Evolutionary conservation across 2,888 invertebrate genomes (phyloP).

Genomic region (Hanleya hanleyi): DNA sequence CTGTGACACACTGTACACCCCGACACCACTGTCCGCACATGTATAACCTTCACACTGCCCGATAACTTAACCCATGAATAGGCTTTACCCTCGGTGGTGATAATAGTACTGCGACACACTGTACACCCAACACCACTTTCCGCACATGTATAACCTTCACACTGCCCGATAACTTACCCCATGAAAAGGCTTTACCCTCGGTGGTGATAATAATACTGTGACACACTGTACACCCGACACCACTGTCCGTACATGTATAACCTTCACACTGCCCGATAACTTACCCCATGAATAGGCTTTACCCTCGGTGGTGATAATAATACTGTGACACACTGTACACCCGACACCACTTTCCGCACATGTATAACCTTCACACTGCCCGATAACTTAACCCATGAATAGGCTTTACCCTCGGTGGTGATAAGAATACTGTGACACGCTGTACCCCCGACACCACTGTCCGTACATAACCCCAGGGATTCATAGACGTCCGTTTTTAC

Average conservation of each 20-base stretch:
- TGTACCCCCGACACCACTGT: conserved; percentile 86
- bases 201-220: conserved; percentile 90
- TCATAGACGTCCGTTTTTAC: too few species aligned
- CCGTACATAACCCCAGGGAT: too few species aligned
- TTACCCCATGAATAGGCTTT: conserved; percentile 88
- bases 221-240: conserved; percentile 87
- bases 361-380: conserved; percentile 66
- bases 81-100: conserved; percentile 89
- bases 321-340: conserved; percentile 88
- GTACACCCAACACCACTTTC: conserved; percentile 84
- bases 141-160: conserved; percentile 75
- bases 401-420: conserved; percentile 88
- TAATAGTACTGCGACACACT: conserved; percentile 89
- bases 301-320: conserved; percentile 88
- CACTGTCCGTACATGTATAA: conserved; percentile 79
- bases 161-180: conserved; percentile 79
- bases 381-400: conserved; percentile 83
- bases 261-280: conserved; percentile 53
- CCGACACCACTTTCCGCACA: conserved; percentile 83
- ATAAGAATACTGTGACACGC: conserved; percentile 91
- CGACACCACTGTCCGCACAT: neutral
- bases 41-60: neutral
- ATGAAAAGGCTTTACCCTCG: conserved; percentile 88
- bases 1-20: conserved; percentile 66
- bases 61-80: conserved; percentile 84